phyloP scores from a whole-genome alignment of 1,140 invertebrate species.

The Nylanderia fulva region DNA sequence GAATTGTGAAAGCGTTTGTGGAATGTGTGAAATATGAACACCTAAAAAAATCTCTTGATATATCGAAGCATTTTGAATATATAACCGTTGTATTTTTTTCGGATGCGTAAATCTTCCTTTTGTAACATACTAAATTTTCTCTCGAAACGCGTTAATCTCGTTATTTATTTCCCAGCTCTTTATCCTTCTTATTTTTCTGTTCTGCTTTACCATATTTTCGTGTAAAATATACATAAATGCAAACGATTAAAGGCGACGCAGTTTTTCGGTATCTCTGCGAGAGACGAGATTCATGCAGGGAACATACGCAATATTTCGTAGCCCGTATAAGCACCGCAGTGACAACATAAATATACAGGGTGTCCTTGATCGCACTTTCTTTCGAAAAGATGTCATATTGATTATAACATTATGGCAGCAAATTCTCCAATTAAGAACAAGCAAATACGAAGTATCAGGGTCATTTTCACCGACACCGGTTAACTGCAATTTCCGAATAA shows the following conservation, averaged over 20 bases:
- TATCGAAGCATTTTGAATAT: slow-evolving; percentile 34
- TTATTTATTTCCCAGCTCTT: slow-evolving; percentile 28
- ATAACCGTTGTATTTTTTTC: slow-evolving; percentile 17
- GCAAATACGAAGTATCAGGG: neutral
- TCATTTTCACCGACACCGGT: no score
- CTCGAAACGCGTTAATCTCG: slow-evolving; percentile 31
- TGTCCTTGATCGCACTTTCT: neutral
- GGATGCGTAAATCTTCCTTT: slow-evolving; percentile 25
- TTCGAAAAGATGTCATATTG: neutral
- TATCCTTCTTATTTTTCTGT: neutral
- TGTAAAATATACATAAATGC: neutral
- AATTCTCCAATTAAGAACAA: neutral
- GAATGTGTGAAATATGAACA: slow-evolving; percentile 41
- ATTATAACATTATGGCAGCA: neutral
- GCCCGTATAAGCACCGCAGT: neutral
- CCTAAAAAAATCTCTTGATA: slow-evolving; percentile 21
- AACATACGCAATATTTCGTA: slow-evolving; percentile 20
- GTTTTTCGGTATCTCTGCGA: neutral
- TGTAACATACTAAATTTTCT: slow-evolving; percentile 29
- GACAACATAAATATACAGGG: neutral
- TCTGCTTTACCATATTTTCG: neutral
- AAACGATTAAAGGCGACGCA: neutral
- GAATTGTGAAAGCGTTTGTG: no score
- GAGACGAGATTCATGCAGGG: neutral
- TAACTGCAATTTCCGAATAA: no score